Conservation (phyloP, 2,888 invertebrate genomes). For the Cantharis rustica region DNA sequence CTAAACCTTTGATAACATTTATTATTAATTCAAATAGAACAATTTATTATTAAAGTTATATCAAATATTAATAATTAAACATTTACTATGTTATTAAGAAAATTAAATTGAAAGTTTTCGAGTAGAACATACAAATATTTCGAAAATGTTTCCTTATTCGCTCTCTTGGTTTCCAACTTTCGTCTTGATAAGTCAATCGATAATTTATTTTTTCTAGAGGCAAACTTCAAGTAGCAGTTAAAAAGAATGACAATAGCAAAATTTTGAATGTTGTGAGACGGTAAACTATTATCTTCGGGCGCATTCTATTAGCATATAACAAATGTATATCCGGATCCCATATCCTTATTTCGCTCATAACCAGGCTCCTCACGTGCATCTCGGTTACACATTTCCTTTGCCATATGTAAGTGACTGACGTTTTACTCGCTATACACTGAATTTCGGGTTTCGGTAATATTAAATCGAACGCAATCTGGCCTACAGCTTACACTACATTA, state of each 20-base stretch:
- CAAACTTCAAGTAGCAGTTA: background rate
- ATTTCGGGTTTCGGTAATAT: background rate
- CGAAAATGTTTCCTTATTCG: background rate
- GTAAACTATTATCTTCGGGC: constrained; percentile 15
- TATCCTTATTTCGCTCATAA: constrained; percentile 30
- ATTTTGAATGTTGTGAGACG: constrained; percentile 11
- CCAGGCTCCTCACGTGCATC: constrained; percentile 28
- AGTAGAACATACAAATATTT: background rate
- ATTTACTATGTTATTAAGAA: background rate
- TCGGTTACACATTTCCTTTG: constrained; percentile 23
- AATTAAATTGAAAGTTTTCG: background rate
- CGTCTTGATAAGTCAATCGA: background rate
- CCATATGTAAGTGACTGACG: constrained; percentile 23
- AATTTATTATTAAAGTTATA: background rate
- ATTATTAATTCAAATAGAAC: background rate
- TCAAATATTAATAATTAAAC: background rate
- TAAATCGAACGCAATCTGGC: constrained; percentile 2
- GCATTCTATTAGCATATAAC: constrained; percentile 24
- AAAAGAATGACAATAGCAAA: constrained; percentile 4
- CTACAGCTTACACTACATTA: constrained; percentile 15
- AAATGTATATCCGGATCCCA: constrained; percentile 26
- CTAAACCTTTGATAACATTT: background rate
- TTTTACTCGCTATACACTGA: constrained; percentile 18
- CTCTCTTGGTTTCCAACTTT: background rate
- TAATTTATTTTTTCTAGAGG: background rate